Evolutionary conservation across 2,797 vertebrate genomes (phyloP).

Genomic region (Poeciliopsis infans): DNA sequence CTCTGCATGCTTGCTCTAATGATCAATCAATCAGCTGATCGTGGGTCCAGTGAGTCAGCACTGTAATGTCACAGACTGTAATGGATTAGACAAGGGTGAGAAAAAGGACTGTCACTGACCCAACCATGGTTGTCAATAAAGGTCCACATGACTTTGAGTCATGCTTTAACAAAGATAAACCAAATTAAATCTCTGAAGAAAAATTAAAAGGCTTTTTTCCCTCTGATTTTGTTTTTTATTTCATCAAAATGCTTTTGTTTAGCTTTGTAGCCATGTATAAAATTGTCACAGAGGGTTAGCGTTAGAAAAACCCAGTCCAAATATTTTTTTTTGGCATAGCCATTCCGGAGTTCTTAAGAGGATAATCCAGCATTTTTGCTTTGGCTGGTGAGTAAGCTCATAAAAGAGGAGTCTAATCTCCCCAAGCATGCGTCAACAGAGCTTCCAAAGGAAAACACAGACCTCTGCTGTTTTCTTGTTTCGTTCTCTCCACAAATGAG

Average conservation of each 20-base stretch:
- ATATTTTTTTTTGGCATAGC: background rate
- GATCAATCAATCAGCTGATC: slow-evolving; percentile 43
- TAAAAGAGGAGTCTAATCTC: slow-evolving; percentile 57
- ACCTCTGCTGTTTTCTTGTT: slow-evolving; percentile 24
- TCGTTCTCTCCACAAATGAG: background rate
- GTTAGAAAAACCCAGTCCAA: slow-evolving; percentile 1
- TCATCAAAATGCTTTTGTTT: background rate
- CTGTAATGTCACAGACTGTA: slow-evolving; percentile 34
- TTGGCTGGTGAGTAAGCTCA: slow-evolving; percentile 38
- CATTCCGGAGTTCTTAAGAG: slow-evolving; percentile 11
- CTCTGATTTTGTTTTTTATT: background rate
- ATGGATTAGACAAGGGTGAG: slow-evolving; percentile 47
- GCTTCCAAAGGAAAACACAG: slow-evolving; percentile 27
- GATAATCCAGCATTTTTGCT: slow-evolving; percentile 48
- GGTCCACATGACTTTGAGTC: slow-evolving; percentile 35
- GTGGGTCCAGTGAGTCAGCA: slow-evolving; percentile 37
- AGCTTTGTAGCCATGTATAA: background rate
- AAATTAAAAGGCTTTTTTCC: background rate
- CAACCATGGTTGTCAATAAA: slow-evolving; percentile 51
- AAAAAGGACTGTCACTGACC: slow-evolving; percentile 56
- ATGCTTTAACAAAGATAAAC: background rate
- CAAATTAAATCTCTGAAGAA: background rate
- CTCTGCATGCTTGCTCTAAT: slow-evolving; percentile 5
- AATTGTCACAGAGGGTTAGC: background rate
- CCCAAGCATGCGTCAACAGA: slow-evolving; percentile 45